phyloP scores from a whole-genome alignment of 2,113 vertebrate genomes.

The Thamnaconus septentrionalis region DNA sequence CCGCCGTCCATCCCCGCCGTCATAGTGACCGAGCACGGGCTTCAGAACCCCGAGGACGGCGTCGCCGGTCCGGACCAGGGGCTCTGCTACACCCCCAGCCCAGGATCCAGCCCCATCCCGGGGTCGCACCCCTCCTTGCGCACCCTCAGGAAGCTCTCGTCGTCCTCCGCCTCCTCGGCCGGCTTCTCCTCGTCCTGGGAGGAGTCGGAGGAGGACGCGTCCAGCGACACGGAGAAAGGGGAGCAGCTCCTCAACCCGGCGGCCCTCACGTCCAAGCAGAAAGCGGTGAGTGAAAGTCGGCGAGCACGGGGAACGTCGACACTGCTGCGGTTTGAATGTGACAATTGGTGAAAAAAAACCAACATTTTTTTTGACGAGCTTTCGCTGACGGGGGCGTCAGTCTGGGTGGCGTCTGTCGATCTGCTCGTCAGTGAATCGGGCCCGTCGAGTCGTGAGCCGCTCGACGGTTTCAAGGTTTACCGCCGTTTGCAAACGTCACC shows the following conservation, averaged over 20 bases:
- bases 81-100: slow-evolving; percentile 62
- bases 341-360: too few relatives aligned
- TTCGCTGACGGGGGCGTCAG: too few relatives aligned
- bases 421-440: too few relatives aligned
- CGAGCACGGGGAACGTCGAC: not conserved
- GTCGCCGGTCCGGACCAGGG: slow-evolving; percentile 39
- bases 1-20: slow-evolving; percentile 83
- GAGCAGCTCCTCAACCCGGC: slow-evolving; percentile 80
- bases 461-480: too few relatives aligned
- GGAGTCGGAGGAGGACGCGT: slow-evolving; percentile 95
- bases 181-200: slow-evolving; percentile 98
- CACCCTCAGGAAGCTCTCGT: slow-evolving; percentile 88
- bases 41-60: slow-evolving; percentile 69
- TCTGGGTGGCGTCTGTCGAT: too few relatives aligned
- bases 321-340: not conserved
- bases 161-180: slow-evolving; percentile 93
- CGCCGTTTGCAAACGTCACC: too few relatives aligned
- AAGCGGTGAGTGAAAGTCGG: slow-evolving; percentile 84
- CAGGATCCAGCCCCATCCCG: slow-evolving; percentile 55
- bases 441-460: too few relatives aligned
- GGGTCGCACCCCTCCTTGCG: slow-evolving; percentile 44
- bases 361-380: too few relatives aligned
- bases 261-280: slow-evolving; percentile 87
- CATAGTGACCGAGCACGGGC: slow-evolving; percentile 89
- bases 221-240: slow-evolving; percentile 90